Evolutionary conservation across 2,797 vertebrate species (phyloP).

Genomic region (Crotalus adamanteus): DNA sequence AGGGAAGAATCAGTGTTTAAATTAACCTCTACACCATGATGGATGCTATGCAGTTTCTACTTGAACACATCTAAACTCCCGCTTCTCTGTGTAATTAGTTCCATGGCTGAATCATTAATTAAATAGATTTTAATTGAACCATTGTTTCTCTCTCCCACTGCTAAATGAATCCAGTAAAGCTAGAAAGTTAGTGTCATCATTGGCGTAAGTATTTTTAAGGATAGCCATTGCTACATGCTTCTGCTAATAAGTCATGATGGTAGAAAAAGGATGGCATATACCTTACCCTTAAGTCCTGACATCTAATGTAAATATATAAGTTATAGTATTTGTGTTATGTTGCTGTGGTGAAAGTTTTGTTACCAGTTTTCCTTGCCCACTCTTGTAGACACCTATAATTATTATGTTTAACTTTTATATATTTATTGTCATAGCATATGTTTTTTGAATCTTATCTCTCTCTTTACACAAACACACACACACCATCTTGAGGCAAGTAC

Average conservation of each 20-base stretch:
- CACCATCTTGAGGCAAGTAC: neutral
- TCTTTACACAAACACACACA: neutral
- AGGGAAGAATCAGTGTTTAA: neutral
- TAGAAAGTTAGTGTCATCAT: neutral
- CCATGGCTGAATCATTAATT: neutral
- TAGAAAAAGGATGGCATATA: neutral
- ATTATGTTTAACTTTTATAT: neutral
- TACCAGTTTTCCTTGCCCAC: neutral
- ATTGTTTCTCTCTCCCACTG: neutral
- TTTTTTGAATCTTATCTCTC: neutral
- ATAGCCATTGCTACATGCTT: neutral
- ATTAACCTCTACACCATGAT: neutral
- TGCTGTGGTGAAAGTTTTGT: neutral
- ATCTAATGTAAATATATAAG: neutral
- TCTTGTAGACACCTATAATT: neutral
- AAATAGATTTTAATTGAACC: neutral
- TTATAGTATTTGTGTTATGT: neutral
- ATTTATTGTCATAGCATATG: neutral
- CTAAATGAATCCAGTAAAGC: neutral
- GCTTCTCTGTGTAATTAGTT: neutral
- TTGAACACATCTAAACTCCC: neutral
- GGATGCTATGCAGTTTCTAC: neutral
- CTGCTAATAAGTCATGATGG: neutral
- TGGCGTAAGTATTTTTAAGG: too few species aligned
- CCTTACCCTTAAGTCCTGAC: neutral